Conservation (phyloP, 2,797 vertebrate genomes). For the Coluber constrictor region DNA sequence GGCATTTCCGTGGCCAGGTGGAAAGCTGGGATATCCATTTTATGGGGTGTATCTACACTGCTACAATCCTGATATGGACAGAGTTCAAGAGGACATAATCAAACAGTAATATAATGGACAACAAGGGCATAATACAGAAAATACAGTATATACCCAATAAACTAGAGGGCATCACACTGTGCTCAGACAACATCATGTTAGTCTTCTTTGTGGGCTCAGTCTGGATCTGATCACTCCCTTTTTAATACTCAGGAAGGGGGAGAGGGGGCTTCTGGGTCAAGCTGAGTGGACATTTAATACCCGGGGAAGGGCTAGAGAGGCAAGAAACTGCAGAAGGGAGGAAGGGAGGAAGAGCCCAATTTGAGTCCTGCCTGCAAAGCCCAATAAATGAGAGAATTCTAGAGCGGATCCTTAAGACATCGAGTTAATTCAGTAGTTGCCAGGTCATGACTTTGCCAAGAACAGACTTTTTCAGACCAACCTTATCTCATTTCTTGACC, state of each 20-base stretch:
- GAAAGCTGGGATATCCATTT: background rate
- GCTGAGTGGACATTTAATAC: background rate
- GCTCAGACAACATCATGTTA: background rate
- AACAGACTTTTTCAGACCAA: background rate
- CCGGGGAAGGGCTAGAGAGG: background rate
- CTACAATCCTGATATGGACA: background rate
- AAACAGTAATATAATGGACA: background rate
- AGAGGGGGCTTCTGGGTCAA: background rate
- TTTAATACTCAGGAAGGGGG: background rate
- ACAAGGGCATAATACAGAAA: background rate
- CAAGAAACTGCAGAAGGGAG: background rate
- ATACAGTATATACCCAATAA: background rate
- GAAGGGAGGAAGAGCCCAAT: background rate
- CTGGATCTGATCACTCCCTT: background rate
- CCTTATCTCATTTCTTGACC: background rate
- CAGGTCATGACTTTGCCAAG: background rate
- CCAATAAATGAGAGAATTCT: background rate
- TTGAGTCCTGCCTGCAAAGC: background rate
- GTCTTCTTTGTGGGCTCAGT: background rate
- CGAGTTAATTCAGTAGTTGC: background rate
- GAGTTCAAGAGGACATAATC: background rate
- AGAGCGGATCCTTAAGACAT: background rate
- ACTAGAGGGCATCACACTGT: background rate
- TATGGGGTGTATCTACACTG: background rate
- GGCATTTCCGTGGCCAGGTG: background rate